phyloP scores from a whole-genome alignment of 2,113 vertebrate genomes.

The Cepphus grylle region DNA sequence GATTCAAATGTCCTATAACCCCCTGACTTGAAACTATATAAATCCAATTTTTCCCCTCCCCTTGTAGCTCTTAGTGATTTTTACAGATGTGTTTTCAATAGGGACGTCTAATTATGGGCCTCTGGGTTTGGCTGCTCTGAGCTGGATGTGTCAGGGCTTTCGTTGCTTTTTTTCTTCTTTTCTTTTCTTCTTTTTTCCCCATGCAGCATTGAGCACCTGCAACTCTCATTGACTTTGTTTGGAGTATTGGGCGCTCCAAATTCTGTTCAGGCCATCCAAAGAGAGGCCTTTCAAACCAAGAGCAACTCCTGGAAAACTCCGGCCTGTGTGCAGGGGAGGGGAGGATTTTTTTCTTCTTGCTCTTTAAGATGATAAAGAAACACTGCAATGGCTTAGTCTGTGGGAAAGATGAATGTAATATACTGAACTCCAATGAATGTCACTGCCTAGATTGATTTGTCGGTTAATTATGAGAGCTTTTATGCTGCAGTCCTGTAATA shows the following conservation, averaged over 20 bases:
- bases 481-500: slow-evolving; percentile 11
- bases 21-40: not conserved
- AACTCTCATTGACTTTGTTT: slow-evolving; percentile 50
- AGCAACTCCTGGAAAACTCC: not conserved
- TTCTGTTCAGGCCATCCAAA: not conserved
- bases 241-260: not conserved
- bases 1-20: not conserved
- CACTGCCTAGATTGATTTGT: not conserved
- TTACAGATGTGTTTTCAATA: slow-evolving; percentile 47
- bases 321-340: not conserved
- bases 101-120: not conserved
- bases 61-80: slow-evolving; percentile 3
- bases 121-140: slow-evolving; percentile 21
- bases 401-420: not conserved
- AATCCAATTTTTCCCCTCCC: not conserved
- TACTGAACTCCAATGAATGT: not conserved
- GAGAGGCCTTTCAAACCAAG: not conserved
- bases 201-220: slow-evolving; percentile 7
- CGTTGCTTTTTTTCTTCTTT: not conserved
- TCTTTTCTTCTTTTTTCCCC: too few relatives aligned
- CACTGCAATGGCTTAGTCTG: not conserved
- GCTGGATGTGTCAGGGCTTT: slow-evolving; percentile 3
- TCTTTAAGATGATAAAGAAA: not conserved
- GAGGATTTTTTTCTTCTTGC: not conserved
- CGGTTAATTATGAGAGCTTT: slow-evolving; percentile 28